These are phyloP conservation scores for Drosophila prolongata DNA, from an alignment of 2,888 invertebrate species.

Conservation along the genomic window DNA sequence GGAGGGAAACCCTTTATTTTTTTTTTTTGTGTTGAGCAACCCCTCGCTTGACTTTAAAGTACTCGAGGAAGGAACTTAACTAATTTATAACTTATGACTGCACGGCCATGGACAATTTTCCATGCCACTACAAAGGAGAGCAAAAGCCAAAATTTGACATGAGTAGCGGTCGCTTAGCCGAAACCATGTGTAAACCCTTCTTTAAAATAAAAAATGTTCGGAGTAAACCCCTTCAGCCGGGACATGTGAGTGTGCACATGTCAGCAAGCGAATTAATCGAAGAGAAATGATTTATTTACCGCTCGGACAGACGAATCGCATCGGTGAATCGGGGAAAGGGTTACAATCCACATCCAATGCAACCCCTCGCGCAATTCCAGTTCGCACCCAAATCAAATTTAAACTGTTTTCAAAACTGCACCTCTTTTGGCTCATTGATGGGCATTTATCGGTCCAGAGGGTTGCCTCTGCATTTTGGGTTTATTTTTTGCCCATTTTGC, in stretches of 20 bases:
- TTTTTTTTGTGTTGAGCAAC: neutral
- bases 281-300: slow-evolving; percentile 85
- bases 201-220: slow-evolving; percentile 9
- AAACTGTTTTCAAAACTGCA: slow-evolving; percentile 81
- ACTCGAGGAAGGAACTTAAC: slow-evolving; percentile 69
- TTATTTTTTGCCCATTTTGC: slow-evolving; percentile 7
- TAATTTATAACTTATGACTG: slow-evolving; percentile 82
- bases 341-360: slow-evolving; percentile 33
- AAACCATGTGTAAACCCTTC: slow-evolving; percentile 41
- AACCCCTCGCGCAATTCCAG: slow-evolving; percentile 3
- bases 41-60: slow-evolving; percentile 59
- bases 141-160: slow-evolving; percentile 82
- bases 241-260: slow-evolving; percentile 76
- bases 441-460: slow-evolving; percentile 71
- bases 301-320: slow-evolving; percentile 58
- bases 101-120: slow-evolving; percentile 82
- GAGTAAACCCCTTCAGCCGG: slow-evolving; percentile 55
- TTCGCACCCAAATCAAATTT: slow-evolving; percentile 78
- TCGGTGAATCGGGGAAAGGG: slow-evolving; percentile 69
- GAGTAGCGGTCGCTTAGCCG: slow-evolving; percentile 74
- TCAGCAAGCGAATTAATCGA: slow-evolving; percentile 85
- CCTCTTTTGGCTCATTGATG: slow-evolving; percentile 61
- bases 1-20: slow-evolving; percentile 48
- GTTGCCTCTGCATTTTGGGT: slow-evolving; percentile 38
- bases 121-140: slow-evolving; percentile 84